Conservation (phyloP, 1,140 invertebrate species). For the Drosophila asahinai region DNA sequence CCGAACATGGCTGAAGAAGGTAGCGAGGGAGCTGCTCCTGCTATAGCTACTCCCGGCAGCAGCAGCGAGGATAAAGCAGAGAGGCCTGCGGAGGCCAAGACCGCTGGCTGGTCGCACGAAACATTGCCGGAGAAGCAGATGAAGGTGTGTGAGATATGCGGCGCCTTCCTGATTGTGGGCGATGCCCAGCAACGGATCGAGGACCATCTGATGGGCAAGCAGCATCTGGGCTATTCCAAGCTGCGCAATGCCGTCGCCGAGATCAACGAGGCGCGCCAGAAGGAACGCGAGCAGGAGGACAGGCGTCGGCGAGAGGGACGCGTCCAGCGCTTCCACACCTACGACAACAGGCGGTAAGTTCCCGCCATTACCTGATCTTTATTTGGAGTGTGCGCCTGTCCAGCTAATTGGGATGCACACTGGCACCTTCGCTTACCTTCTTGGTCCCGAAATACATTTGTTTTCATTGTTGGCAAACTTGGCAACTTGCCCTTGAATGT, state of each 20-base stretch:
- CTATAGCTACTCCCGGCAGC: neutral
- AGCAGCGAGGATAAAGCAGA: conserved; percentile 86
- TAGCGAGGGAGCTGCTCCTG: neutral
- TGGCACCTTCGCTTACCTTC: neutral
- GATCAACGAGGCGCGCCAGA: conserved; percentile 88
- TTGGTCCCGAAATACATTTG: conserved; percentile 7
- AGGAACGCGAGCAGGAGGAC: conserved; percentile 89
- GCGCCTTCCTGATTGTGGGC: conserved; percentile 98
- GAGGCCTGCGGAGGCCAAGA: conserved; percentile 88
- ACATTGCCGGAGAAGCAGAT: conserved; percentile 97
- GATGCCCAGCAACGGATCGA: conserved; percentile 99
- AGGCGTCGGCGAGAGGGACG: conserved; percentile 88
- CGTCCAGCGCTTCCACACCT: conserved; percentile 85
- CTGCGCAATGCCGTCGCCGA: conserved; percentile 88
- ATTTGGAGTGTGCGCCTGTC: neutral
- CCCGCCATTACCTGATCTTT: neutral
- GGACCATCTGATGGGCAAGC: conserved; percentile 99
- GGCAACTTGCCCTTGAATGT: conserved; percentile 29
- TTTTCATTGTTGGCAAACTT: conserved; percentile 3
- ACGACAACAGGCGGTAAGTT: conserved; percentile 83
- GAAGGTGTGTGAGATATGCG: conserved; percentile 99
- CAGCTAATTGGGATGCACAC: conserved; percentile 3
- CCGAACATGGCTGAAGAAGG: neutral
- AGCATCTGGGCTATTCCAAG: conserved; percentile 94
- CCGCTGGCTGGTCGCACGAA: conserved; percentile 60